These are phyloP conservation scores for Hippocampus kuda DNA, from an alignment of 2,797 vertebrate species.

Conservation along the genomic window DNA sequence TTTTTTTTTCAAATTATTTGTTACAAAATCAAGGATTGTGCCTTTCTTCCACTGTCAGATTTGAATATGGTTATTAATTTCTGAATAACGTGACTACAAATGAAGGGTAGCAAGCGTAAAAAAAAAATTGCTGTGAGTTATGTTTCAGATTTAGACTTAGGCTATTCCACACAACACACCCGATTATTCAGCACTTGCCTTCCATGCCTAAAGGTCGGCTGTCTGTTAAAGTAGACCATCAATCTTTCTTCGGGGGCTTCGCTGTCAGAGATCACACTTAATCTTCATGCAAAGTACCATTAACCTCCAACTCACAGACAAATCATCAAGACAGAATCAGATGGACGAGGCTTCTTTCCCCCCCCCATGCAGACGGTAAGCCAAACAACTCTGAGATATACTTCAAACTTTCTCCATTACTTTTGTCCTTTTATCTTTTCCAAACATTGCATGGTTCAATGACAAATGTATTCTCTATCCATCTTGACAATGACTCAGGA, in stretches of 20 bases:
- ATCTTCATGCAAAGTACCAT: slow-evolving; percentile 52
- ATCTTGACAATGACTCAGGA: slow-evolving; percentile 35
- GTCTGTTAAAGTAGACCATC: slow-evolving; percentile 41
- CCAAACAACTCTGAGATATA: slow-evolving; percentile 20
- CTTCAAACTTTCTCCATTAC: slow-evolving; percentile 5
- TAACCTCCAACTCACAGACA: slow-evolving; percentile 44
- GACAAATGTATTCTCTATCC: slow-evolving; percentile 44
- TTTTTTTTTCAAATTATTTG: neutral
- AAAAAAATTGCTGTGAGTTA: neutral
- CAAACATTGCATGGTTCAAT: slow-evolving; percentile 5
- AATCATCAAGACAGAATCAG: slow-evolving; percentile 25
- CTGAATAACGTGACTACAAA: neutral
- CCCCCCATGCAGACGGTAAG: slow-evolving; percentile 11
- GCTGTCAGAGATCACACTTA: slow-evolving; percentile 42
- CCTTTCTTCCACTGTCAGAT: neutral
- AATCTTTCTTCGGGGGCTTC: slow-evolving; percentile 35
- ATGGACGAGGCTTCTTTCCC: slow-evolving; percentile 20
- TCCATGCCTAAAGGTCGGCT: slow-evolving; percentile 48
- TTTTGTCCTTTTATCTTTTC: slow-evolving; percentile 8
- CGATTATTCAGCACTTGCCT: slow-evolving; percentile 25
- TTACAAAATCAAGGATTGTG: neutral
- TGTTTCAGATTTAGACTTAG: slow-evolving; percentile 8
- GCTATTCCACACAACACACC: neutral
- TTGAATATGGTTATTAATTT: neutral
- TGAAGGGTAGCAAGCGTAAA: neutral